A percentile compares a stretch with the other conserved stretches of the same genome.
These are phyloP conservation scores for Anarsia innoxiella DNA, from an alignment of 2,888 invertebrate genomes.

Conservation along the genomic window DNA sequence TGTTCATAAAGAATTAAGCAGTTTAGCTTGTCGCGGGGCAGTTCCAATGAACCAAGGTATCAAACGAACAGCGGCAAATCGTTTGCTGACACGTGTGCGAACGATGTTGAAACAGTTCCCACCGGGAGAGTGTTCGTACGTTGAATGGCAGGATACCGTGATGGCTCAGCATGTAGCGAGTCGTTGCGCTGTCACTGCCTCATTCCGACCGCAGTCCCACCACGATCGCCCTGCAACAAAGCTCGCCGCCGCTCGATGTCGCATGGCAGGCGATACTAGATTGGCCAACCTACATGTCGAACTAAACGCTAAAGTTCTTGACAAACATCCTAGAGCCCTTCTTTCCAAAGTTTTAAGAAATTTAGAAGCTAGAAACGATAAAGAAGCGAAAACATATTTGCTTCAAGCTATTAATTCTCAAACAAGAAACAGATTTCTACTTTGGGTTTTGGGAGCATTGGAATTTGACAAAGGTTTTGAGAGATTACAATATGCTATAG, in stretches of 20 bases:
- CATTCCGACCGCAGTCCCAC: constrained; percentile 57
- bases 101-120: constrained; percentile 55
- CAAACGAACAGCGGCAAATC: constrained; percentile 60
- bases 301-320: constrained; percentile 31
- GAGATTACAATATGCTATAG: constrained; percentile 31
- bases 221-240: constrained; percentile 28
- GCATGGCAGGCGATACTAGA: constrained; percentile 43
- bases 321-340: constrained; percentile 40
- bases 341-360: constrained; percentile 45
- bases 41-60: constrained; percentile 58
- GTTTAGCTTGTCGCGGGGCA: constrained; percentile 42
- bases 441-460: constrained; percentile 54
- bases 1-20: constrained; percentile 57
- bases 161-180: constrained; percentile 55
- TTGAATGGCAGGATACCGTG: constrained; percentile 56
- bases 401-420: constrained; percentile 39
- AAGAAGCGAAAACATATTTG: constrained; percentile 41
- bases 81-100: constrained; percentile 48
- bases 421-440: constrained; percentile 45
- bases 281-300: constrained; percentile 39
- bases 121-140: constrained; percentile 40
- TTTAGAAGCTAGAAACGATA: constrained; percentile 42
- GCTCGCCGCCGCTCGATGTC: constrained; percentile 42
- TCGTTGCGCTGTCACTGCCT: constrained; percentile 55
- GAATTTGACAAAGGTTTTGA: constrained; percentile 42